Evolutionary conservation across 2,888 invertebrate species (phyloP).

Genomic region (Microplitis deprimator): DNA sequence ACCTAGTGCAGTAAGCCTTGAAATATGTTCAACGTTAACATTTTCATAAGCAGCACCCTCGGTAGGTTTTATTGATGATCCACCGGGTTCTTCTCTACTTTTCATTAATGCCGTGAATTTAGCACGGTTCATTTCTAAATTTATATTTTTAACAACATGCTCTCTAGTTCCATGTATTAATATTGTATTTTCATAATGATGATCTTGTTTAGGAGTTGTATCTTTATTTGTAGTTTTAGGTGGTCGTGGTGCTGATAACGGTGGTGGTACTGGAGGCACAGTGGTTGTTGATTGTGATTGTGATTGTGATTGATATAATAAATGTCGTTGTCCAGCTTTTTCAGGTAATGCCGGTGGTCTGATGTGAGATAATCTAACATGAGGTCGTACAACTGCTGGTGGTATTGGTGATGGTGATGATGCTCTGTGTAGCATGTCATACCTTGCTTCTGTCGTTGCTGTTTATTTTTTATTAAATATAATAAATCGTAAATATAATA

Average conservation of each 20-base stretch:
- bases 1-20: conserved; percentile 89
- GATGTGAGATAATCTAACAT: conserved; percentile 49
- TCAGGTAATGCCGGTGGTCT: conserved; percentile 62
- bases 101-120: conserved; percentile 67
- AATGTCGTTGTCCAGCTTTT: conserved; percentile 55
- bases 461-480: conserved; percentile 16
- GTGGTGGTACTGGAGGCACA: conserved; percentile 66
- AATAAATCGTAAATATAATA: conserved; percentile 10
- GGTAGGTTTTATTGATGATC: conserved; percentile 57
- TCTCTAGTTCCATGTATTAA: conserved; percentile 71
- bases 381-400: conserved; percentile 56
- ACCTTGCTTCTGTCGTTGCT: conserved; percentile 67
- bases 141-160: conserved; percentile 68
- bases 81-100: conserved; percentile 62
- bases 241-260: conserved; percentile 63
- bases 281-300: conserved; percentile 43
- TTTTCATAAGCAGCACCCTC: conserved; percentile 83
- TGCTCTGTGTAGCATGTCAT: conserved; percentile 70
- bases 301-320: conserved; percentile 48
- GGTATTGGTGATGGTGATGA: conserved; percentile 65
- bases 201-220: conserved; percentile 68
- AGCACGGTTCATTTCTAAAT: conserved; percentile 64
- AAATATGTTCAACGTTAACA: conserved; percentile 91
- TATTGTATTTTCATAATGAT: conserved; percentile 74
- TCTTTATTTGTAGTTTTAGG: conserved; percentile 61